Conservation (phyloP, 2,888 invertebrate genomes). For the Plebejus anna region DNA sequence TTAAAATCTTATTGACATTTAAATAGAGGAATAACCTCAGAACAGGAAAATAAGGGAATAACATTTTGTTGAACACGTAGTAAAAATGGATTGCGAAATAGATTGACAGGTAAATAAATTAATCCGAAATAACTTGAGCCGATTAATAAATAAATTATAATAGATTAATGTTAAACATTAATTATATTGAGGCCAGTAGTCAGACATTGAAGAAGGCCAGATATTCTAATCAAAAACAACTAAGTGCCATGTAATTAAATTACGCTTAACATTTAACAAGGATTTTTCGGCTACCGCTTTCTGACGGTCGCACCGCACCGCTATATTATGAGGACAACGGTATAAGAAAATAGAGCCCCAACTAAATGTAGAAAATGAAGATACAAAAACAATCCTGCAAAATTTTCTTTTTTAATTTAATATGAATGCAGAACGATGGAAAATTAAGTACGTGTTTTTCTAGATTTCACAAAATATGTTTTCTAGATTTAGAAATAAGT, state of each 20-base stretch:
- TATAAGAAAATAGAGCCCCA: no score
- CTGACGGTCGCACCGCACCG: no score
- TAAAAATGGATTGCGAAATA: not conserved
- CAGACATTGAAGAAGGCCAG: conserved; percentile 1
- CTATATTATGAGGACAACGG: no score
- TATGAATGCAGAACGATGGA: not conserved
- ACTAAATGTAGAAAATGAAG: no score
- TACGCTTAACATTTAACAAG: no score
- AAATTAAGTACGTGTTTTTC: not conserved
- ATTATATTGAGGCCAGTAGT: not conserved
- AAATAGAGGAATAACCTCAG: no score
- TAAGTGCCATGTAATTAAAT: not conserved
- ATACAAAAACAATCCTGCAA: not conserved
- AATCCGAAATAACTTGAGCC: not conserved
- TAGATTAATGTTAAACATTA: not conserved
- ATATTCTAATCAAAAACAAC: not conserved
- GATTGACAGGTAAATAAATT: not conserved
- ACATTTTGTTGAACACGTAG: not conserved
- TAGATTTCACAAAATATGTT: not conserved
- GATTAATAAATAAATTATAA: not conserved
- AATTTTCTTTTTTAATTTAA: not conserved
- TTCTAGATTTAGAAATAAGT: not conserved
- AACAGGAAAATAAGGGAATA: no score
- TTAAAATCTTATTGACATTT: no score
- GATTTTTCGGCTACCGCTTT: no score